Evolutionary conservation across 2,888 invertebrate genomes (phyloP), one percentile per base, ranked within the genome.

Genomic region (Amblyteles armatorius): DNA sequence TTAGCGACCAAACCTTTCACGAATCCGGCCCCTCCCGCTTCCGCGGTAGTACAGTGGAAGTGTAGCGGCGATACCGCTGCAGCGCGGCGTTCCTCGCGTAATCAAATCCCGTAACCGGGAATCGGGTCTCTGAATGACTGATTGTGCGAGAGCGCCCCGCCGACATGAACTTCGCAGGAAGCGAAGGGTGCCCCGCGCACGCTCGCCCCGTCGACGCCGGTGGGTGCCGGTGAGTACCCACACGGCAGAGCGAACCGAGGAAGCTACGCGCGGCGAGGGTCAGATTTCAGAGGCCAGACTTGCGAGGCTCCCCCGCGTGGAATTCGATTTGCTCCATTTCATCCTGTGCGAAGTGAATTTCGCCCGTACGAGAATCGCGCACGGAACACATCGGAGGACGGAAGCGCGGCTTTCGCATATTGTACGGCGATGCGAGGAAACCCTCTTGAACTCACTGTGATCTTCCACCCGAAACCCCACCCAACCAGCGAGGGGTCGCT

Each of bases 291-390:
- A 77, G 60, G 83, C 69, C 68, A 33, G 57, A 52, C 74, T 79
- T 36, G 74, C 81, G 44, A 16, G 29, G 60, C 60, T 60, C 29
- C 29, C 60, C 60, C 16, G 29, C 26, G 29, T 76, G 65, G 68
- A 87, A 88, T 87, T 88, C 87, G 87, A 88, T 89, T 90, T 88
- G 86, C 84, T 87, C 88, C 87, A 78, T 90, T 90, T 89, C 88
- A 72, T 80, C 48, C 48, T 57, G 22, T 33, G 22, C 72, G 83
- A 76, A 86, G 87, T 87, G 86, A 86, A 89, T 89, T 88, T 86
- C 80, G 85, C 79, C 55, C 36, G 29, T 44, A 40, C 48, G 48
- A 68, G 67, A 74, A 74, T 67, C 67, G 19, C 68, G 73, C 19
- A 60, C 63, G 68, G 16, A 60, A 60, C 60, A 55, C 33, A 26